phyloP scores from a whole-genome alignment of 2,113 vertebrate genomes.

The Gallinago media region DNA sequence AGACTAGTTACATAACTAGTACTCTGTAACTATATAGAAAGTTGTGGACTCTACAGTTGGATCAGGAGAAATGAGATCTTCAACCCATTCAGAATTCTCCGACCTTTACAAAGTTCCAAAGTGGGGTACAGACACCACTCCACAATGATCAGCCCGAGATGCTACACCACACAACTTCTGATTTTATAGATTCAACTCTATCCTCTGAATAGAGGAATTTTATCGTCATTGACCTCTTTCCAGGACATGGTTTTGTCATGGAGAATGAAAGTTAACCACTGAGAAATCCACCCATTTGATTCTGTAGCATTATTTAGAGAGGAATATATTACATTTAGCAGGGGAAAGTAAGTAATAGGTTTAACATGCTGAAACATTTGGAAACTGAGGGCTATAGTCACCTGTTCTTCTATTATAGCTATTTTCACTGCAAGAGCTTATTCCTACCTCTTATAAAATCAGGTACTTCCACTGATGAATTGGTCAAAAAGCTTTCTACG shows the following conservation, averaged over 20 bases:
- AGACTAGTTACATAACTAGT: no score
- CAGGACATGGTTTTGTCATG: not conserved
- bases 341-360: not conserved
- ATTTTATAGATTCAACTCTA: not conserved
- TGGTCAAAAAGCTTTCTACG: constrained; percentile 35
- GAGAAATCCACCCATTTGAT: not conserved
- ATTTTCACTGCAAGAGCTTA: constrained; percentile 41
- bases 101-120: not conserved
- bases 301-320: not conserved
- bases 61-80: not conserved
- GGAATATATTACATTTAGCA: not conserved
- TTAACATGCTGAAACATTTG: not conserved
- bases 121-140: not conserved
- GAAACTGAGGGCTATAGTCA: constrained; percentile 18
- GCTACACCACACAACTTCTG: not conserved
- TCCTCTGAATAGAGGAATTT: not conserved
- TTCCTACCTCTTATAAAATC: constrained; percentile 34
- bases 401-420: not conserved
- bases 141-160: not conserved
- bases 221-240: not conserved
- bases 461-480: constrained; percentile 31
- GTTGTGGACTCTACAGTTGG: not conserved
- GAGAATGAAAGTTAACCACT: not conserved
- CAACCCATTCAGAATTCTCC: not conserved
- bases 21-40: no score